Conservation (phyloP, 2,888 invertebrate species). For the Rhogogaster chlorosoma region DNA sequence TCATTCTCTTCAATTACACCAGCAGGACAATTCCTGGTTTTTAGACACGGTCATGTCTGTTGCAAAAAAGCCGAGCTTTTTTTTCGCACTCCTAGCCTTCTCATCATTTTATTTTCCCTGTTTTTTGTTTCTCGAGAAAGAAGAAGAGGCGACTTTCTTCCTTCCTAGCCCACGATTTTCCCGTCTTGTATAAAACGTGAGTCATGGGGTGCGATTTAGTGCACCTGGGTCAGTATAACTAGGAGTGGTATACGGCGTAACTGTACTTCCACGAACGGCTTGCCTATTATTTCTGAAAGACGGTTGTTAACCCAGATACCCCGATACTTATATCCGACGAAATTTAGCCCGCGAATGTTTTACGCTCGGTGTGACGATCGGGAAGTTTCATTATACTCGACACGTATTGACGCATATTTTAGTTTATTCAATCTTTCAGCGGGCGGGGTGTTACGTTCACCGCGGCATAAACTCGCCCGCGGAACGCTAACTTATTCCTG, state of each 20-base stretch:
- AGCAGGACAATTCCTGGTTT: not conserved
- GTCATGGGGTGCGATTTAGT: slow-evolving; percentile 5
- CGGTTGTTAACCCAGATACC: slow-evolving; percentile 22
- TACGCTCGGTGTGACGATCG: not conserved
- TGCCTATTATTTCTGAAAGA: not conserved
- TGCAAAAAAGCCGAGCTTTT: too few species aligned
- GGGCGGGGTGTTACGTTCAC: not conserved
- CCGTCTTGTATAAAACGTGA: not conserved
- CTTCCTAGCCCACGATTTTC: not conserved
- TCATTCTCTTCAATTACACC: not conserved
- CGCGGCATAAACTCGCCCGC: not conserved
- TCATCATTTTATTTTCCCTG: too few species aligned
- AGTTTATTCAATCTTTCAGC: not conserved
- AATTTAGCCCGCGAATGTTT: not conserved
- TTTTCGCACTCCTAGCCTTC: too few species aligned
- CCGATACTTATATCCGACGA: not conserved
- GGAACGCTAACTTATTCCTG: slow-evolving; percentile 33
- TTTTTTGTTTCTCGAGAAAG: too few species aligned
- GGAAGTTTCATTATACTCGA: not conserved
- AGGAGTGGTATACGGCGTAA: not conserved
- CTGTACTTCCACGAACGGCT: slow-evolving; percentile 16
- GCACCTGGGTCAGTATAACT: slow-evolving; percentile 6
- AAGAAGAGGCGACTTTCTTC: not conserved
- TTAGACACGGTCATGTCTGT: too few species aligned
- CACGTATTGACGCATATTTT: not conserved